These are phyloP conservation scores for Craseonycteris thonglongyai DNA, from an alignment of 2,113 vertebrate species.

Conservation along the genomic window DNA sequence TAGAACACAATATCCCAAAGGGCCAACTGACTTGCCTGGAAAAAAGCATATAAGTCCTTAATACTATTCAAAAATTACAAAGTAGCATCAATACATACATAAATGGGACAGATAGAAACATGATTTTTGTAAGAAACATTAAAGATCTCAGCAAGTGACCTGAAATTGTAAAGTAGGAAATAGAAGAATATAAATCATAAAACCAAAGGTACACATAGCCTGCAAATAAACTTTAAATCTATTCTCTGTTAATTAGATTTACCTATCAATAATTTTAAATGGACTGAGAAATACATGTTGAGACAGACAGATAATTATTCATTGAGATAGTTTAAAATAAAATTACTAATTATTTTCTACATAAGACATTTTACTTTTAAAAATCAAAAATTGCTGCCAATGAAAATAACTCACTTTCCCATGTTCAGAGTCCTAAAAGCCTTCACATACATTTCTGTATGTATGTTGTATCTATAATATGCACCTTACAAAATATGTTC, in stretches of 20 bases:
- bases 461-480: neutral
- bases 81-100: neutral
- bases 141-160: neutral
- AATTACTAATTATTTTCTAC: neutral
- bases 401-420: neutral
- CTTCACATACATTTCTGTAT: neutral
- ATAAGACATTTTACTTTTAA: neutral
- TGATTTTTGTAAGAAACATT: neutral
- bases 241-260: neutral
- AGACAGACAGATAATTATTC: neutral
- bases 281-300: neutral
- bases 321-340: neutral
- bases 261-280: neutral
- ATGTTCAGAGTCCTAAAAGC: neutral
- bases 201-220: neutral
- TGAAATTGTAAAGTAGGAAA: neutral
- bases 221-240: neutral
- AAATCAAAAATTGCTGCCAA: neutral
- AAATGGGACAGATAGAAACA: neutral
- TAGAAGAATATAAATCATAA: neutral
- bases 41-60: neutral
- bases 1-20: neutral
- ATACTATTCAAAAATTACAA: neutral
- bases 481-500: neutral
- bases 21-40: neutral